These are phyloP conservation scores for Oncorhynchus tshawytscha DNA, from an alignment of 2,113 vertebrate genomes.

Conservation along the genomic window DNA sequence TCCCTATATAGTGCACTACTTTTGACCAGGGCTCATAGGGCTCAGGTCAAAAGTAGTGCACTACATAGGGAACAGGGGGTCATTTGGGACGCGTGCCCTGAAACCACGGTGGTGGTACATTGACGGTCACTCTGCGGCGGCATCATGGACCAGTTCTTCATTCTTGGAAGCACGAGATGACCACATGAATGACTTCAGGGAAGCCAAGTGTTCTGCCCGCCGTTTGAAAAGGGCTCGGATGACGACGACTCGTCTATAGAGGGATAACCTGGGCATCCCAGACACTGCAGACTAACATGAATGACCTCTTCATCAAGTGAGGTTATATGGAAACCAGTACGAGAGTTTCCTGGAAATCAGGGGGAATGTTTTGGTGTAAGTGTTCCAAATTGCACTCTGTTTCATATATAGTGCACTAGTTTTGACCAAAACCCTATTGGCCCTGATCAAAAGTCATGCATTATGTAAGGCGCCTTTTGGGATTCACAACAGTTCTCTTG, in stretches of 20 bases:
- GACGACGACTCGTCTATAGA: slow-evolving; percentile 38
- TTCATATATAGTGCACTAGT: no score
- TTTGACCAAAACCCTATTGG: no score
- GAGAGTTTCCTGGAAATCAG: not conserved
- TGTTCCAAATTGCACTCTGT: no score
- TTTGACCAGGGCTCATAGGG: no score
- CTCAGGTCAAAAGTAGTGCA: no score
- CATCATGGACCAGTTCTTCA: slow-evolving; percentile 50
- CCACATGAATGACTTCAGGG: slow-evolving; percentile 67
- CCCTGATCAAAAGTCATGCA: no score
- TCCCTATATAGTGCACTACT: no score
- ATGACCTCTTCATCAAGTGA: slow-evolving; percentile 28
- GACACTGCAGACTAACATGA: slow-evolving; percentile 7
- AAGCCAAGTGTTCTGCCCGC: slow-evolving; percentile 55
- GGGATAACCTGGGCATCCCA: slow-evolving; percentile 51
- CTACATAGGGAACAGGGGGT: no score
- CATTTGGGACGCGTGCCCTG: slow-evolving; percentile 2
- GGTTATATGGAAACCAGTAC: slow-evolving; percentile 28
- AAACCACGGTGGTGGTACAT: slow-evolving; percentile 65
- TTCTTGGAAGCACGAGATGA: slow-evolving; percentile 63
- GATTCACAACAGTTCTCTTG: not conserved
- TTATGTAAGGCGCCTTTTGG: no score
- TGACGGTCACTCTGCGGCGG: slow-evolving; percentile 65
- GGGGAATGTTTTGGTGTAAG: not conserved
- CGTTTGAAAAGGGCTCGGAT: slow-evolving; percentile 40